Base-by-base conservation (phyloP, 2,797 vertebrate genomes). In the Chelmon rostratus region DNA sequence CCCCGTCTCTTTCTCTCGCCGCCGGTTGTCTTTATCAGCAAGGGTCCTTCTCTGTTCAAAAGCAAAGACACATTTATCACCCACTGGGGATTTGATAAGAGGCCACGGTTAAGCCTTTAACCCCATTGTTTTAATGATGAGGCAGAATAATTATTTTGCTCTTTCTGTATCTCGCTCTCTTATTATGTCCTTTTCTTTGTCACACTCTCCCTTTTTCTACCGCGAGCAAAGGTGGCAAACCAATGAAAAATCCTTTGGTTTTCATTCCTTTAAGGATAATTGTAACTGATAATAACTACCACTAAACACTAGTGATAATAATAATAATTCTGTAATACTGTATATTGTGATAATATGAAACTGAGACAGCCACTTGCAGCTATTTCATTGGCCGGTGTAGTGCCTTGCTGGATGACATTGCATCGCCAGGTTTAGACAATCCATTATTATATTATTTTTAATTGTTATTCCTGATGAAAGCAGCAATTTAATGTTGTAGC, bases 101-200 rank as follows among this genome's bases (percentile, higher is more conserved):
- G 88, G 84, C 81, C 72, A 77, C 21, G 49, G 87, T 85, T 91
- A 92, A 95, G 91, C 81, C 91, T 92, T 88, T 90, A 93, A 89
- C 82, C 82, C 78, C 87, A 76, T 89, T 94, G 93, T 93, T 91
- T 94, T 89, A 91, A 87, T 86, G 77, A 90, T 90, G 84, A 90
- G 79, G 28, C 76, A 84, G 80, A 92, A 83, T 63, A 83, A 88
- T 78, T 42, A 64, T 74, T 70, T 74, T 62, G 46, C 35, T 38
- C 78, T 80, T 68, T 53, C 18, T 73, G 18, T 68, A n/a, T 50
- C 57, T 52, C 23, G 11, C 42, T 63, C 16, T 82, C 38, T 44
- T 59, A 49, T 62, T 69, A 57, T 44, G 19, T 49, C 40, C 70
- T 62, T 78, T 31, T 68, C 68, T 52, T 68, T 58, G 16, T 79